Evolutionary conservation across 2,888 invertebrate genomes (phyloP).

Genomic region (Acleris sparsana): DNA sequence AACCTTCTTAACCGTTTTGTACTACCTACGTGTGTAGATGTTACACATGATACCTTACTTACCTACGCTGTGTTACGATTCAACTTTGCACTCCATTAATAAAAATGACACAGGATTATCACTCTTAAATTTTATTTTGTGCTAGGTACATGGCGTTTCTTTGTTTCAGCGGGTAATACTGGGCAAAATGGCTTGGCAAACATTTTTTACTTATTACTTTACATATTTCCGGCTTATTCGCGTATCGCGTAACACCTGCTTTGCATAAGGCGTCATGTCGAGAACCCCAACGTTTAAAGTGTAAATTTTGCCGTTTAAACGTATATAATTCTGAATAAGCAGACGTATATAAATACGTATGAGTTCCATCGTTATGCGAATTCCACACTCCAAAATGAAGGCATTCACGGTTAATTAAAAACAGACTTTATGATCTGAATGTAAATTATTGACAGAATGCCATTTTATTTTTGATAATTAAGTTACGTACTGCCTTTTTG

Average conservation of each 20-base stretch:
- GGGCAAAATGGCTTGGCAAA: conserved; percentile 48
- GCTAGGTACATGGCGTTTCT: not conserved
- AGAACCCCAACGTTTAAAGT: conserved; percentile 74
- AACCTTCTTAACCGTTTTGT: too few species aligned
- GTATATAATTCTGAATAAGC: conserved; percentile 74
- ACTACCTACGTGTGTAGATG: too few species aligned
- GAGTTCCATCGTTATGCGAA: conserved; percentile 48
- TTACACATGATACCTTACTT: not conserved
- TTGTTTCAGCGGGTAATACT: not conserved
- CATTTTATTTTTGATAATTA: not conserved
- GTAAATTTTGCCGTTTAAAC: conserved; percentile 79
- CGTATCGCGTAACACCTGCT: conserved; percentile 83
- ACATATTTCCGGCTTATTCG: conserved; percentile 53
- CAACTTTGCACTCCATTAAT: conserved; percentile 17
- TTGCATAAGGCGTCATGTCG: conserved; percentile 82
- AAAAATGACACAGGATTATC: conserved; percentile 18
- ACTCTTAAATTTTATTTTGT: not conserved
- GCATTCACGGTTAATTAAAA: not conserved
- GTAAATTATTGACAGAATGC: not conserved
- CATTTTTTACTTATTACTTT: conserved; percentile 53
- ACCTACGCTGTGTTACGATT: conserved; percentile 10
- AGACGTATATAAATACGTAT: conserved; percentile 53
- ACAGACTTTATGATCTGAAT: not conserved
- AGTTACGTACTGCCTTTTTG: not conserved
- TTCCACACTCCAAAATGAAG: conserved; percentile 18